Percentiles rank a stretch among this genome's conserved stretches.
These are phyloP conservation scores for Ornithorhynchus anatinus DNA, from an alignment of 2,113 vertebrate genomes.

Conservation along the genomic window DNA sequence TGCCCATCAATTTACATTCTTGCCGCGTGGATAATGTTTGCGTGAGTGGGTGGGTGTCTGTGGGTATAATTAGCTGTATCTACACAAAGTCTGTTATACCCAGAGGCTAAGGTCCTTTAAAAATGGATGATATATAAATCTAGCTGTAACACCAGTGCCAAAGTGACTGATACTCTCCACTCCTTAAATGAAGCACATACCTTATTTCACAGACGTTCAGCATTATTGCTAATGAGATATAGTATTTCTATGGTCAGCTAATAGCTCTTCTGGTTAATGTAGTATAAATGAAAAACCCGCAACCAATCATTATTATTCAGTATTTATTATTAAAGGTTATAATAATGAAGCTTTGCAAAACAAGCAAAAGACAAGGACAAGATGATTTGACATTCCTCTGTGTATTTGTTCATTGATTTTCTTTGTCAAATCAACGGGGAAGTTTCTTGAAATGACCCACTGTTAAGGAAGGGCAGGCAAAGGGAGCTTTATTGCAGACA, in stretches of 20 bases:
- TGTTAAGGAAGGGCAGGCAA: not conserved
- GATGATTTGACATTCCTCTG: not conserved
- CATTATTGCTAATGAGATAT: not conserved
- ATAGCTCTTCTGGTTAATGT: not conserved
- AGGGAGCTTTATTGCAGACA: not conserved
- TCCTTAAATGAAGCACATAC: not conserved
- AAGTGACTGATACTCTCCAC: not conserved
- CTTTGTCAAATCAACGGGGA: not conserved
- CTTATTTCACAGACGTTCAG: not conserved
- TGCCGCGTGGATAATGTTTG: too few relatives aligned
- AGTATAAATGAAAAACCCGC: not conserved
- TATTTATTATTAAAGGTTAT: not conserved
- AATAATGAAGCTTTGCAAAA: not conserved
- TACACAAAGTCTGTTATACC: not conserved
- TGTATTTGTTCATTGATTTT: conserved; percentile 11
- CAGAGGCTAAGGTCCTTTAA: not conserved
- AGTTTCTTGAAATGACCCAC: not conserved
- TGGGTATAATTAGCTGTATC: too few relatives aligned
- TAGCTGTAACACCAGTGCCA: not conserved
- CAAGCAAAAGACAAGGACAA: not conserved
- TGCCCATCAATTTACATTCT: too few relatives aligned
- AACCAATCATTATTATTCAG: not conserved
- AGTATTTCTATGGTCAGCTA: not conserved
- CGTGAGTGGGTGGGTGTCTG: too few relatives aligned
- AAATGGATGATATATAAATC: not conserved